Evolutionary conservation across 2,113 vertebrate species (phyloP).

Genomic region (Sialia sialis): DNA sequence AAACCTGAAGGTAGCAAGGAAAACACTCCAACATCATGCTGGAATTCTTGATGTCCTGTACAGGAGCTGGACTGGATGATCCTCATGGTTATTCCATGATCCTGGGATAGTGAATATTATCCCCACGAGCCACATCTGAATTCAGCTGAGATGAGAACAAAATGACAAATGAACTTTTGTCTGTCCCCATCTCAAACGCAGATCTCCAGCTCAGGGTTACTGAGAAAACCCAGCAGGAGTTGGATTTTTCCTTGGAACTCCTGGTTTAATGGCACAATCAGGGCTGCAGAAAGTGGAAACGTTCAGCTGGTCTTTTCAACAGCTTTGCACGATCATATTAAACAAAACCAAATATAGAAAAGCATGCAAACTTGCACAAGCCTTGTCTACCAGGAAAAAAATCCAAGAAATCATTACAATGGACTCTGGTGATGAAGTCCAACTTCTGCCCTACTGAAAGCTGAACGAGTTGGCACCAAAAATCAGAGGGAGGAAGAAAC

Average conservation of each 20-base stretch:
- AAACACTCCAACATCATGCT: neutral
- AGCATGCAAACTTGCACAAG: constrained; percentile 61
- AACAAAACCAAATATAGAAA: constrained; percentile 73
- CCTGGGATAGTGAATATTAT: neutral
- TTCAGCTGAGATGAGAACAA: neutral
- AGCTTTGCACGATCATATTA: constrained; percentile 60
- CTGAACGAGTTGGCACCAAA: neutral
- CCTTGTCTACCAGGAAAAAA: constrained; percentile 27
- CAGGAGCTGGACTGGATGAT: neutral
- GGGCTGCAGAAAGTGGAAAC: neutral
- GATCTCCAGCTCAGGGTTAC: neutral
- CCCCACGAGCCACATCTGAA: neutral
- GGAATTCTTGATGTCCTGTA: neutral
- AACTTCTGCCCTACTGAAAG: constrained; percentile 41
- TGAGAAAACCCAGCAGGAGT: neutral
- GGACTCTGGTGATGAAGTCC: constrained; percentile 38
- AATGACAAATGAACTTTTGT: neutral
- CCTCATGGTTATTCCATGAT: neutral
- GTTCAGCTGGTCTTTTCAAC: constrained; percentile 35
- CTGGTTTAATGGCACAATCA: neutral
- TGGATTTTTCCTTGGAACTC: neutral
- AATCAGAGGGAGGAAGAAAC: neutral
- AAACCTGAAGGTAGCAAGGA: neutral
- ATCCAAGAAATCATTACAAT: constrained; percentile 49
- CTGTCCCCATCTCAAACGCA: neutral